Evolutionary conservation across 2,113 vertebrate genomes (phyloP), one percentile per base, ranked within the genome.

Genomic region (Hippocampus abdominalis): DNA sequence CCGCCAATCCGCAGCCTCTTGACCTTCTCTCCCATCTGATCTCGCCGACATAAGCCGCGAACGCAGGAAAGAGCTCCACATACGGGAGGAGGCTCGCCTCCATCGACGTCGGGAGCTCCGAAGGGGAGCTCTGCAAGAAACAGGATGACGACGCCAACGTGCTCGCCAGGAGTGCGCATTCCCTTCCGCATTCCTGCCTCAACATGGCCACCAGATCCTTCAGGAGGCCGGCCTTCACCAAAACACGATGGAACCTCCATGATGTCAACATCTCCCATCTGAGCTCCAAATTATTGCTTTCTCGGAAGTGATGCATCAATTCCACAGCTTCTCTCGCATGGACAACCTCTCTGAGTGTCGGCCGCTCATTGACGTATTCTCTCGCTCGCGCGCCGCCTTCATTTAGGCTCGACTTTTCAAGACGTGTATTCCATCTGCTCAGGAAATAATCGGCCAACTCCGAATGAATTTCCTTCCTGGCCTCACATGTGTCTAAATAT

Each of bases 301-400:
- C 69, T 72, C 74, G 85, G 39, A 94, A 76, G 70, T 94, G 93
- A 87, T 89, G 87, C 0, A 88, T 89, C 42, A 94, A 62, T 56
- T 93, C 91, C 23, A 87, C 21, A n/a, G 91, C 68, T 80, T 91
- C 92, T 68, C 89, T 91, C 29, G 85, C 42, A 70, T 92, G 90
- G 11, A 86, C 74, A 5, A 12, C 36, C 15, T 51, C 18, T 20
- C 44, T 20, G 64, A 49, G 25, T 3, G 46, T 32, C 23, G 23
- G 42, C 25, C 18, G 23, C 25, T 66, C 46, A 16, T 65, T 39
- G 3, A 11, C 36, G 23, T 29, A 13, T 25, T 1, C 40, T 20
- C 27, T 25, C 12, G 23, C 10, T 66, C 29, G 44, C 48, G 27
- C 20, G 27, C 44, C n/a, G 53, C 21, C 53, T 11, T 54, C 21